Base-by-base conservation (phyloP, 2,797 vertebrate species). In the Furcifer pardalis region DNA sequence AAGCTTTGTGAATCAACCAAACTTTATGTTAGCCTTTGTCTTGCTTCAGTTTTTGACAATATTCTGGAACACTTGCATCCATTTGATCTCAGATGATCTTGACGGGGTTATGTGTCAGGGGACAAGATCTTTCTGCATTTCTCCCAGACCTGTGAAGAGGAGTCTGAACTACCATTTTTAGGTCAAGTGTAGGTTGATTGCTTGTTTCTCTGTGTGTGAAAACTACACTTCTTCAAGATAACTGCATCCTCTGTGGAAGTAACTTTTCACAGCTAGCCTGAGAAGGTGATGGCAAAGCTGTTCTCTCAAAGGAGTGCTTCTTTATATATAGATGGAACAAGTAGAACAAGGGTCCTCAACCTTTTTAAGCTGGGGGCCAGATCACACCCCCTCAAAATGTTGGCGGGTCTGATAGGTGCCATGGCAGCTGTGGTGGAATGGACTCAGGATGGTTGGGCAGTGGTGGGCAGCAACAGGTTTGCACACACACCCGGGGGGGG, bases 291-390 rank as follows among this genome's bases (percentile, higher is more conserved):
- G 82, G 84, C 79, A 91, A 90, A 82, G 37, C 82, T 73, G 88
- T 69, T 84, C 40, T 88, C 88, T 90, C 7, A n/a, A 42, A 27
- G 49, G n/a, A 21, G 52, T n/a, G 21, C 19, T 84, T 82, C 90
- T 86, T 91, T 89, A 87, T 84, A 90, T 77, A 77, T 84, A 68
- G 80, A 87, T 84, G 72, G 80, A 87, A 87, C 81, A 71, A 71
- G 32, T 81, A 68, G 56, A 88, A 83, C 62, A n/a, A n/a, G n/a
- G n/a, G n/a, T n/a, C n/a, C n/a, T n/a, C n/a, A n/a, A n/a, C n/a
- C n/a, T n/a, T n/a, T n/a, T n/a, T n/a, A n/a, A n/a, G n/a, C n/a
- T n/a, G n/a, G n/a, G n/a, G n/a, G n/a, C n/a, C n/a, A n/a, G n/a
- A n/a, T n/a, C n/a, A n/a, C n/a, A n/a, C n/a, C n/a, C n/a, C n/a